Evolutionary conservation across 2,888 invertebrate genomes (phyloP), one percentile per base, ranked within the genome.

Genomic region (Leptothorax acervorum): DNA sequence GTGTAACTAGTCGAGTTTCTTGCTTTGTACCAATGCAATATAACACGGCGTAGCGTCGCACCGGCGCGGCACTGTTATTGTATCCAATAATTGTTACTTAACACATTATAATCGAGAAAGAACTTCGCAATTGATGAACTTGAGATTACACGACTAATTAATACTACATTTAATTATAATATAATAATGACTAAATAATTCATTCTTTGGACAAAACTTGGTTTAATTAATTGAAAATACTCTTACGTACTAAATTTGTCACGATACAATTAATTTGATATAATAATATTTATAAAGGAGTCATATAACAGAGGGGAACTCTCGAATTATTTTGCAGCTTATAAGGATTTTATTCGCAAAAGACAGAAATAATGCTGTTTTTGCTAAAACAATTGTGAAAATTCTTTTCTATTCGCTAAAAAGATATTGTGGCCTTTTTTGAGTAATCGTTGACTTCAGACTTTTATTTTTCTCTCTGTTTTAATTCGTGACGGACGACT

Each of bases 381-480:
- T 42, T 9, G 35, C 4, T 28, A 4, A 18, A 31, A 12, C 8
- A 55, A 60, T n/a, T 55, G 12, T n/a, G 12, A 28, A 60, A 23
- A 71, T 48, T 45, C 18, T 23, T 48, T 48, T 23, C 23, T 23
- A 4, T 12, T 60, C 4, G 9, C 28, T 42, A 3, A 65, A 5
- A 39, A 63, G n/a, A 74, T 28, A n/a, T 5, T 15, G 28, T 8
- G 35, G 31, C 35, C 5, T 39, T 62, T 39, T 62, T 51, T 39
- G 23, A 39, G 39, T 42, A 76, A 76, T 76, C 51, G 63, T 79
- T 48, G 35, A 71, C 28, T 82, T n/a, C 53, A 82, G 74, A 87
- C 45, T 85, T 70, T 11, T 35, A 35, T 23, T 70, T 78, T 55
- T n/a, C 73, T 73, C 28, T 81, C 63, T 82, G 31, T 48, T 57